These are phyloP conservation scores for Tineola bisselliella DNA, from an alignment of 2,888 invertebrate genomes.

Conservation along the genomic window DNA sequence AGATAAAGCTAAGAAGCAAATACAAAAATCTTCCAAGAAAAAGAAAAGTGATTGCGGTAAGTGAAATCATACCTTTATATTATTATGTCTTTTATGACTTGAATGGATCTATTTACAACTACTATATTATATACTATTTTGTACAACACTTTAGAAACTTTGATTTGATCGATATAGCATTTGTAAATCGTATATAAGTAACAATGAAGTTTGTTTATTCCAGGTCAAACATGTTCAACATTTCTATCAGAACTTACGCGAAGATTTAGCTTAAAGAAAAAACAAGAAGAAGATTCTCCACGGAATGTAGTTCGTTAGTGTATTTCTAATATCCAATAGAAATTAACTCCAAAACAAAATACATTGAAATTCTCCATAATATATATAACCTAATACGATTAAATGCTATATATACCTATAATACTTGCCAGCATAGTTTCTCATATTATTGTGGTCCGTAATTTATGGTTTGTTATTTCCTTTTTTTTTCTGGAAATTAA, in stretches of 20 bases:
- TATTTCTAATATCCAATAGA: not conserved
- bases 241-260: conserved; percentile 47
- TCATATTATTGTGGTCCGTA: too few relatives aligned
- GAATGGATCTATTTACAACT: too few relatives aligned
- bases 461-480: too few relatives aligned
- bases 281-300: conserved; percentile 34
- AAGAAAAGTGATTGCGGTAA: conserved; percentile 48
- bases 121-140: too few relatives aligned
- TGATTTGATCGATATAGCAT: too few relatives aligned
- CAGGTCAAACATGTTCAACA: conserved; percentile 54
- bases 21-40: conserved; percentile 42
- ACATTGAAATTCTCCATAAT: too few relatives aligned
- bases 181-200: too few relatives aligned
- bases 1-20: conserved; percentile 43
- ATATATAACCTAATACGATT: too few relatives aligned
- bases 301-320: conserved; percentile 49
- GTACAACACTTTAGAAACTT: too few relatives aligned
- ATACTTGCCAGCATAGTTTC: too few relatives aligned
- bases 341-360: not conserved
- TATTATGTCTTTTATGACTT: conserved; percentile 13
- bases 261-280: conserved; percentile 41
- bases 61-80: not conserved
- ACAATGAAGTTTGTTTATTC: not conserved
- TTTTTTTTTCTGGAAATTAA: too few relatives aligned
- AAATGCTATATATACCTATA: too few relatives aligned